Evolutionary conservation across 1,140 invertebrate genomes (phyloP).

Genomic region (Amyelois transitella): DNA sequence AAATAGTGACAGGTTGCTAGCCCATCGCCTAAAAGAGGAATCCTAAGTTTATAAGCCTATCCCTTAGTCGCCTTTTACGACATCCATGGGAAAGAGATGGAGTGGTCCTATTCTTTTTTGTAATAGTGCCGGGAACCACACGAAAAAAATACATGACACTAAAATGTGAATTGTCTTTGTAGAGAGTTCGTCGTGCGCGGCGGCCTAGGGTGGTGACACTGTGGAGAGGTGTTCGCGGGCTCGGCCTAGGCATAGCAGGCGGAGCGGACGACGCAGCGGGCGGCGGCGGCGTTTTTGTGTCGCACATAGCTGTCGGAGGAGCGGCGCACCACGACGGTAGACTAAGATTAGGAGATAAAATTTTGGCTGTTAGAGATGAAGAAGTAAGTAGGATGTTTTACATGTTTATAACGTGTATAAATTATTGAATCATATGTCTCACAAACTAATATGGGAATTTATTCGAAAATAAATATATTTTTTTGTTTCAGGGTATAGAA

Average conservation of each 20-base stretch:
- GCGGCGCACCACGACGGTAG: conserved; percentile 95
- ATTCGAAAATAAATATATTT: not conserved
- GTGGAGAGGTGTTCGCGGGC: conserved; percentile 79
- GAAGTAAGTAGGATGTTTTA: conserved; percentile 76
- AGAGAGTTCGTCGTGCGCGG: conserved; percentile 65
- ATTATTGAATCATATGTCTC: no score
- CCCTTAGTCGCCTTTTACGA: no score
- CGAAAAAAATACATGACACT: not conserved
- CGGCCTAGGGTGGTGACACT: conserved; percentile 56
- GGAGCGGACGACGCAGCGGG: conserved; percentile 97
- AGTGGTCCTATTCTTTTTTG: no score
- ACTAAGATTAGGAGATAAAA: conserved; percentile 93
- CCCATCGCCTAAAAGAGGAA: no score
- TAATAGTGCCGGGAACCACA: not conserved
- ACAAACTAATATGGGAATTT: not conserved
- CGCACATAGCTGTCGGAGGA: conserved; percentile 98
- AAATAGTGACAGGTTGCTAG: no score
- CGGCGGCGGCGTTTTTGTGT: conserved; percentile 98
- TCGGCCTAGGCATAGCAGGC: conserved; percentile 97
- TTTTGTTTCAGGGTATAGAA: conserved; percentile 82
- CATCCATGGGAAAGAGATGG: no score
- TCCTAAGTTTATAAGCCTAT: no score
- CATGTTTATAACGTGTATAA: not conserved
- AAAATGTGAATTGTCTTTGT: not conserved
- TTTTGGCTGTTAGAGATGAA: conserved; percentile 91